These are phyloP conservation scores for Larimichthys polyactis DNA, from an alignment of 2,113 vertebrate genomes.

Conservation along the genomic window DNA sequence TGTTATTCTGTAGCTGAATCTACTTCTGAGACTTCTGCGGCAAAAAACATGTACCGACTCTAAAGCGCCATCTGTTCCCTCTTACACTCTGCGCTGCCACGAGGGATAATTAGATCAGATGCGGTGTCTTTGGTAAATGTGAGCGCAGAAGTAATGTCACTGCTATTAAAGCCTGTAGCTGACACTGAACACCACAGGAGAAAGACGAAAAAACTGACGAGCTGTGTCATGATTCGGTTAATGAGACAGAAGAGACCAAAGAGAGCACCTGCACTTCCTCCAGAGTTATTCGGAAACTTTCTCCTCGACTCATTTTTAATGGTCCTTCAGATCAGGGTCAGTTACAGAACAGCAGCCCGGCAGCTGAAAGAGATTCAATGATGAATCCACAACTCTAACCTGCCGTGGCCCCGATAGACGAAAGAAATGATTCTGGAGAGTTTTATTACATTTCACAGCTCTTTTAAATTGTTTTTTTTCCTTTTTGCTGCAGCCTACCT, in stretches of 20 bases:
- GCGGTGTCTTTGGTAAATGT: constrained; percentile 15
- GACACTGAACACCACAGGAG: constrained; percentile 28
- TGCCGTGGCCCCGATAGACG: not conserved
- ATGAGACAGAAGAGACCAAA: constrained; percentile 34
- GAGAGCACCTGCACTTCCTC: not conserved
- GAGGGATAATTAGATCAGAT: constrained; percentile 48
- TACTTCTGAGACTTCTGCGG: not conserved
- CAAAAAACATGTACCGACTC: not conserved
- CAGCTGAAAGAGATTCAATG: constrained; percentile 8
- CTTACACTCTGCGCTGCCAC: constrained; percentile 29
- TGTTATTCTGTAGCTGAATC: not conserved
- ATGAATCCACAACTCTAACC: not conserved
- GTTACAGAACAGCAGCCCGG: not conserved
- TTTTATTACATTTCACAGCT: not conserved
- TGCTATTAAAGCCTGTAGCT: constrained; percentile 24
- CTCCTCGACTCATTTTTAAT: constrained; percentile 12
- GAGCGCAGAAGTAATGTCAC: constrained; percentile 17
- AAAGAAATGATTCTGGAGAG: not conserved
- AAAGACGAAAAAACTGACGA: constrained; percentile 19
- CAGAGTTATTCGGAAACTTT: constrained; percentile 1
- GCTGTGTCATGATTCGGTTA: constrained; percentile 29
- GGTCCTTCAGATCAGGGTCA: constrained; percentile 3
- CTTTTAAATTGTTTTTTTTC: not conserved
- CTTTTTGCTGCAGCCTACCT: not conserved
- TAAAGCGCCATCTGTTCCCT: constrained; percentile 39